Conservation (phyloP, 2,113 vertebrate species). For the Melanotaenia duboulayi region DNA sequence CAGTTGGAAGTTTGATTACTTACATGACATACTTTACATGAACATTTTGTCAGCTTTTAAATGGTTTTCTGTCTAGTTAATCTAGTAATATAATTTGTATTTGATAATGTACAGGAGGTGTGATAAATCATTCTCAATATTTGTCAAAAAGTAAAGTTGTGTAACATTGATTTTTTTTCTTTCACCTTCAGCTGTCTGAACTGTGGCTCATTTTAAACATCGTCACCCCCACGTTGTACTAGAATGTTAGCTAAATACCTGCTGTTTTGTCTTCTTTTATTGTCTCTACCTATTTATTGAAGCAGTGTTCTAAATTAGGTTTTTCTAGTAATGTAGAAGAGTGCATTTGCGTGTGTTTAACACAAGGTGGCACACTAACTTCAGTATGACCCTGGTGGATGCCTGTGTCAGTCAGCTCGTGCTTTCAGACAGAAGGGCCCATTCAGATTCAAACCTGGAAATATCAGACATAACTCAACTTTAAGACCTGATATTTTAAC, state of each 20-base stretch:
- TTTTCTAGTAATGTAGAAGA: no score
- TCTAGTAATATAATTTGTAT: no score
- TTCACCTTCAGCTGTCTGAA: background rate
- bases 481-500: background rate
- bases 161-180: background rate
- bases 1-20: slow-evolving; percentile 8
- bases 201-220: background rate
- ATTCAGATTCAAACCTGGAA: background rate
- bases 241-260: background rate
- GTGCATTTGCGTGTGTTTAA: background rate
- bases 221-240: background rate
- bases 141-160: background rate
- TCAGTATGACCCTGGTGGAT: background rate
- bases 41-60: no score
- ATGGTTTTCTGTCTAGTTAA: background rate
- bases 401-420: no score
- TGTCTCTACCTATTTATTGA: no score
- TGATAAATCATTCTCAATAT: no score
- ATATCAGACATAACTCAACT: background rate
- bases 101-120: no score
- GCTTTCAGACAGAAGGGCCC: background rate
- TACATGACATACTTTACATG: slow-evolving; percentile 54
- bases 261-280: background rate
- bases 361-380: slow-evolving; percentile 55
- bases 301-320: no score